Base-by-base conservation (phyloP, 1,140 invertebrate species). In the Nylanderia fulva region DNA sequence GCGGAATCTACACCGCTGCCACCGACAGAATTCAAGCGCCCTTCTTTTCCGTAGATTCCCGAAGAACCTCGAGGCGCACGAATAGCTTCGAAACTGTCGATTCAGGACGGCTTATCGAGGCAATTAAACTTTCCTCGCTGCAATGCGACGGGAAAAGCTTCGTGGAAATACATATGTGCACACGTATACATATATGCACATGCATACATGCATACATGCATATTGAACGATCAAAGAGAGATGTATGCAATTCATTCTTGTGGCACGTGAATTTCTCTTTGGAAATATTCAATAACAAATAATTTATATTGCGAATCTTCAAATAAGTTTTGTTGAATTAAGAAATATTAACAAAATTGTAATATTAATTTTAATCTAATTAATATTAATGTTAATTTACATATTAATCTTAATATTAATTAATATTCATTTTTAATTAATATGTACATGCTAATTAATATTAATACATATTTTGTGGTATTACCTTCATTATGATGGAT, bases 51-150 rank as follows among this genome's bases (percentile, higher is more conserved):
- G n/a, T 11, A 15, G 33, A 15, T 24, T 13, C 11, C 56, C 21
- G n/a, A 54, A 61, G 77, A 74, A 86, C 69, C 45, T 54, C 42
- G 33, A 21, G 36, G 24, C 52, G 24, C 52, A 48, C 58, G 75
- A 74, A 86, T 52, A 72, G 61, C 75, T 64, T 86, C 69, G 80
- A 82, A 86, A 90, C 61, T 80, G 80, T 90, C 80, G 87, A 90
- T 86, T 87, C 85, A 85, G 88, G 75, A 77, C 56, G 56, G 87
- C 60, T 90, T 90, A 89, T 86, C 80, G 80, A 64, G 85, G 74
- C 85, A 90, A 90, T 90, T 90, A 89, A 90, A 89, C 85, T 90
- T 89, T 45, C 39, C 66, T 75, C 42, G 77, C 4, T 60, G 29
- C 54, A 58, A 27, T 60, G 39, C 68, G 24, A 79, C 27, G 82